Evolutionary conservation across 30 jellyfish, hydroid and myxozoan genomes (phyloP), one percentile per base, ranked within the genome.

Genomic region (Chrysaora quinquecirrha): DNA sequence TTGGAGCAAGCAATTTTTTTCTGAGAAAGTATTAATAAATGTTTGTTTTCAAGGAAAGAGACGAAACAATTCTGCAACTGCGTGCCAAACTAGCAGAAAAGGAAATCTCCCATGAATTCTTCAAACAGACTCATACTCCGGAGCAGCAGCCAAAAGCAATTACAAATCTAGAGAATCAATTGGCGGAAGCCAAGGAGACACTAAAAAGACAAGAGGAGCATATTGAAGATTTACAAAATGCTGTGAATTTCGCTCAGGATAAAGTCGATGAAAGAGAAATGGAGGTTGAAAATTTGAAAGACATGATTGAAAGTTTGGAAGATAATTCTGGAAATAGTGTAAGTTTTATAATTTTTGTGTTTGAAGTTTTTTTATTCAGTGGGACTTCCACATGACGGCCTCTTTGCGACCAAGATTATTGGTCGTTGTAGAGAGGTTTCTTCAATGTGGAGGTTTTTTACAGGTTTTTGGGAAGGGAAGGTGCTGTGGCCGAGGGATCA

Each of bases 171-270:
- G 77, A 86, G 46, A 30, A 54, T 43, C 95, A 94, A 23, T 63
- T 87, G 16, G 95, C 83, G 21, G 97, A 87, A 73, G 97, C 97
- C 6, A 88, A 82, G 46, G 99, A 94, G 80, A 94, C 99, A 21
- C 66, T 87, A 68, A 54, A 52, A 0, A 73, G 82, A 71, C 96
- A 94, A 58, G 87, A 67, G 38, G 78, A 66, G 52, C 86, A 87
- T 66, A 87, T 94, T 73, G 87, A 29, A 22, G 88, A 83, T 6
- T 74, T 94, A 74, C 97, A 94, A 35, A 86, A 82, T 11, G 50
- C 80, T n/a, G 6, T 86, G 65, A 72, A 71, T 30, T 29, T 33
- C 20, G 49, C 87, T 18, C 56, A 71, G 16, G 93, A 94, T n/a
- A 33, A 4, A 27, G 66, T 87, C 34, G 91, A 87, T 64, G 90